Percentiles rank a stretch among this genome's conserved stretches.
phyloP scores from a whole-genome alignment of 2,113 vertebrate genomes.

The Tupaia chinensis region DNA sequence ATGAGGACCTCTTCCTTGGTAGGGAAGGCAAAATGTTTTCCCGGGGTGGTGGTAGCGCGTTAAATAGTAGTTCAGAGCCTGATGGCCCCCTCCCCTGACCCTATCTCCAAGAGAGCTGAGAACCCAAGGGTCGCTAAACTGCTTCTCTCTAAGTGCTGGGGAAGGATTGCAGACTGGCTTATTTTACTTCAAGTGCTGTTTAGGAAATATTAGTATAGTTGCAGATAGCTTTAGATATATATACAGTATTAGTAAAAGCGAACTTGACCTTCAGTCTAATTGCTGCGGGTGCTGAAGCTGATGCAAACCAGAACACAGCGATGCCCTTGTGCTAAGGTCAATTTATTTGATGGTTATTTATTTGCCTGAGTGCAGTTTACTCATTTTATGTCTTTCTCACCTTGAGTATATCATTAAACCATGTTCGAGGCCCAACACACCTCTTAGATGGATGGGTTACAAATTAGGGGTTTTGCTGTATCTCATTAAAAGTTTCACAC shows the following conservation, averaged over 20 bases:
- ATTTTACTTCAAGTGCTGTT: neutral
- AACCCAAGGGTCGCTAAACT: neutral
- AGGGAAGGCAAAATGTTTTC: neutral
- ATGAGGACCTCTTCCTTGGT: neutral
- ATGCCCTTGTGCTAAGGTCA: slow-evolving; percentile 67
- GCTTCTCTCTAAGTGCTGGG: neutral
- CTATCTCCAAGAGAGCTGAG: neutral
- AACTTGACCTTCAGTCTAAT: neutral
- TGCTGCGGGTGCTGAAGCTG: neutral
- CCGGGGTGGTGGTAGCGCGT: neutral
- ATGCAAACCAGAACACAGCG: neutral
- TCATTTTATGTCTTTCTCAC: neutral
- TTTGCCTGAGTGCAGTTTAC: slow-evolving; percentile 2
- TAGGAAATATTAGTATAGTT: neutral
- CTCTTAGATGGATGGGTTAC: neutral
- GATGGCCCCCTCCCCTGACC: no score
- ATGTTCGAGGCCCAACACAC: neutral
- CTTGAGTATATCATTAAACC: slow-evolving; percentile 42
- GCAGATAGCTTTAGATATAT: neutral
- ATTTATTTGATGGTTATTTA: neutral
- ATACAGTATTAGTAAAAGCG: neutral
- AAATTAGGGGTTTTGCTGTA: neutral
- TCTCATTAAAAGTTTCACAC: neutral
- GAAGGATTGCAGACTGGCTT: neutral
- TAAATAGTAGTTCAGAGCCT: neutral